These are phyloP conservation scores for Rhimphoctona megacephalus DNA, from an alignment of 2,888 invertebrate genomes.

Conservation along the genomic window DNA sequence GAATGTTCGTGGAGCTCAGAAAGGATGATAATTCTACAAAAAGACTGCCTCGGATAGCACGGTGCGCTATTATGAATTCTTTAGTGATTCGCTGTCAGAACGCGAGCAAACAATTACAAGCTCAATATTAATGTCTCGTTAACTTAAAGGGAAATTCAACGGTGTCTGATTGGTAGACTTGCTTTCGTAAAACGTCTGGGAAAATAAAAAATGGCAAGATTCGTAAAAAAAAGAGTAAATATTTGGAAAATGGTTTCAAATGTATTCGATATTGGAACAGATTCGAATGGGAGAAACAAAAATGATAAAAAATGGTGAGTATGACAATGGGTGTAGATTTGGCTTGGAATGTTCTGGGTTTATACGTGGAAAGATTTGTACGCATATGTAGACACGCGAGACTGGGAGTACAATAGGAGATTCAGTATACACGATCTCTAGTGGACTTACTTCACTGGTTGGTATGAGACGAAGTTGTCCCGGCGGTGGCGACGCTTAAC, in stretches of 20 bases:
- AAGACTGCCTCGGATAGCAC: neutral
- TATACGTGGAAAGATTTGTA: neutral
- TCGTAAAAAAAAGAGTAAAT: neutral
- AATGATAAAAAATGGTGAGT: neutral
- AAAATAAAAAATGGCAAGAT: too few relatives aligned
- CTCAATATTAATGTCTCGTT: neutral
- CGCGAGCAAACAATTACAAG: neutral
- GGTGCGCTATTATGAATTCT: neutral
- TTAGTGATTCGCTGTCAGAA: neutral
- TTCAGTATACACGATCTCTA: slow-evolving; percentile 31
- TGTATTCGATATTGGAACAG: neutral
- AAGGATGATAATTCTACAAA: neutral
- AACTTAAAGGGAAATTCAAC: too few relatives aligned
- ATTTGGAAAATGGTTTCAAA: neutral
- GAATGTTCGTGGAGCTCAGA: neutral
- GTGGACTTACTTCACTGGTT: slow-evolving; percentile 24
- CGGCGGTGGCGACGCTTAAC: slow-evolving; percentile 58
- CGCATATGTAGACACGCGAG: neutral
- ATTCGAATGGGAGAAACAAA: neutral
- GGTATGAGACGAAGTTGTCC: slow-evolving; percentile 50
- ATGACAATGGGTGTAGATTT: neutral
- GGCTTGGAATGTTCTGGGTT: neutral
- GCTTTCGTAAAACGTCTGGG: too few relatives aligned
- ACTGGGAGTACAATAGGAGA: slow-evolving; percentile 33
- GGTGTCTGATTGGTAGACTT: neutral